phyloP scores from a whole-genome alignment of 2,113 vertebrate species.

The Odontophorus gujanensis region DNA sequence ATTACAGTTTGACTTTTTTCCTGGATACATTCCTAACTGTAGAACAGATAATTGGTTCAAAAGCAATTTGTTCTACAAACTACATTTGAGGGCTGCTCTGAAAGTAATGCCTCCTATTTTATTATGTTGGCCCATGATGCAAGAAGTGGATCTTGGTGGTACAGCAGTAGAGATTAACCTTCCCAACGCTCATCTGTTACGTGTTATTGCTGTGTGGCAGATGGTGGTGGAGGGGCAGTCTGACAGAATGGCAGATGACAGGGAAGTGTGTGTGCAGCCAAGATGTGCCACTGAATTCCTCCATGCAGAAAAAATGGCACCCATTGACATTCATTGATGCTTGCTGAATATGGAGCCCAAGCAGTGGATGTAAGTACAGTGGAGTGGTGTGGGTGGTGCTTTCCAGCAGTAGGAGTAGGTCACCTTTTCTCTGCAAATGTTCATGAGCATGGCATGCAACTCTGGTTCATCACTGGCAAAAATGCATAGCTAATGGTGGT shows the following conservation, averaged over 20 bases:
- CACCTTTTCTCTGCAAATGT: background rate
- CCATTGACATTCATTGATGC: background rate
- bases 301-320: background rate
- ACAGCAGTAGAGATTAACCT: background rate
- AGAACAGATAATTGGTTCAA: background rate
- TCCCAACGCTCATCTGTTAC: background rate
- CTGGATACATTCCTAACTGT: background rate
- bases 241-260: background rate
- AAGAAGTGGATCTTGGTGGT: background rate
- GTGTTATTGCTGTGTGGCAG: background rate
- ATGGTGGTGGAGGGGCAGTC: background rate
- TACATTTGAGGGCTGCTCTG: background rate
- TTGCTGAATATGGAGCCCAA: background rate
- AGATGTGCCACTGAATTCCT: background rate
- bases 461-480: background rate
- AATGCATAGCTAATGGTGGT: too few species aligned
- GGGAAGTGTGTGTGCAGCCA: background rate
- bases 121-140: background rate
- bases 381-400: background rate
- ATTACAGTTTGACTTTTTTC: background rate
- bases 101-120: background rate
- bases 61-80: background rate
- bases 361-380: background rate
- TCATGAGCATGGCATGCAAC: background rate
- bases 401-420: background rate